These are phyloP conservation scores for Tragelaphus scriptus DNA, from an alignment of 2,113 vertebrate species.

Conservation along the genomic window DNA sequence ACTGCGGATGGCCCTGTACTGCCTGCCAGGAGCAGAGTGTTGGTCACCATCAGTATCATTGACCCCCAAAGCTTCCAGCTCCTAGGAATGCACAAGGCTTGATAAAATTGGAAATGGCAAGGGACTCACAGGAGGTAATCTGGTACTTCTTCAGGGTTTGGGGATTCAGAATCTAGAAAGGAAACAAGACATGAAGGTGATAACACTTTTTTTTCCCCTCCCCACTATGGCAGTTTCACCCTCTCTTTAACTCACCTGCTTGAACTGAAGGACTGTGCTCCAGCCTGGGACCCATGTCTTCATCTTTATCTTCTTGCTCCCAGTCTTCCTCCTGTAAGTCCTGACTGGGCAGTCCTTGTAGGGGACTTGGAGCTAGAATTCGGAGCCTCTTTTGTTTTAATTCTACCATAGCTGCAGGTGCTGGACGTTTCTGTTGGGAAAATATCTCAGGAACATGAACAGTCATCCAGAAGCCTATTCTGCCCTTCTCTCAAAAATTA, in stretches of 20 bases:
- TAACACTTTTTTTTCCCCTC: slow-evolving; percentile 25
- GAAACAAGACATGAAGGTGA: slow-evolving; percentile 63
- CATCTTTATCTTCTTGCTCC: slow-evolving; percentile 73
- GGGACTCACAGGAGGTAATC: slow-evolving; percentile 87
- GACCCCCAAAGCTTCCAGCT: neutral
- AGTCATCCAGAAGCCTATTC: neutral
- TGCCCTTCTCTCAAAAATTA: neutral
- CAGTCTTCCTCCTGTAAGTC: slow-evolving; percentile 33
- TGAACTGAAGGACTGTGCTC: slow-evolving; percentile 79
- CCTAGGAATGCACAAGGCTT: neutral
- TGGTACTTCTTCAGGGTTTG: slow-evolving; percentile 76
- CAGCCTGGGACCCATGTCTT: slow-evolving; percentile 75
- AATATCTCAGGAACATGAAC: neutral
- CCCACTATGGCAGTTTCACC: neutral
- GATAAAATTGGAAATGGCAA: slow-evolving; percentile 19
- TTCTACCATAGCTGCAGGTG: neutral
- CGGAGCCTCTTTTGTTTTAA: slow-evolving; percentile 56
- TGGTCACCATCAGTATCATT: neutral
- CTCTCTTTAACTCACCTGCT: slow-evolving; percentile 74
- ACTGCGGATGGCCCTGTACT: slow-evolving; percentile 78
- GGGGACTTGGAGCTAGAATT: neutral
- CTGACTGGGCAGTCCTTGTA: neutral
- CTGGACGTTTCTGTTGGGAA: slow-evolving; percentile 60
- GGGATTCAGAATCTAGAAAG: slow-evolving; percentile 51
- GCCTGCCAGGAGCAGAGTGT: slow-evolving; percentile 70